Evolutionary conservation across 2,797 vertebrate species (phyloP), one percentile per base, ranked within the genome.

Genomic region (Catamblyrhynchus diadema): DNA sequence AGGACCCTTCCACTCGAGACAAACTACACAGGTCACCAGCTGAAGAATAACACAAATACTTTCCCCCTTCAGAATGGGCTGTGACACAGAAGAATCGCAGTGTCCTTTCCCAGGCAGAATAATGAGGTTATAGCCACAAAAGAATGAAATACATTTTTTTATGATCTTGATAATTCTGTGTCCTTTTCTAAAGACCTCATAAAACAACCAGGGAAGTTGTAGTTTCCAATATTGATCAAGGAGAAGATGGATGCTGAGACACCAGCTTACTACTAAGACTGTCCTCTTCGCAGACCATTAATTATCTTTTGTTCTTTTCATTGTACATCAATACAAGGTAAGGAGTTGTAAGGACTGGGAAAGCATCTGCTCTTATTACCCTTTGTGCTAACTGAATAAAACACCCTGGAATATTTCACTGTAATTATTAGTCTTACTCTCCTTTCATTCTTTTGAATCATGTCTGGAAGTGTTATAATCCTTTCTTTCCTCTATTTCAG

Each of bases 241-340:
- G 74, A 72, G 65, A 82, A 94, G 84, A 96, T 80, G 57, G 54
- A 96, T 94, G 71, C 86, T 80, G 74, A 90, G 74, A 59, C 78
- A 89, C 92, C 33, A 56, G 59, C 83, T 88, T 73, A 64, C 57
- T 62, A 69, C 77, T 79, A 60, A 87, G 54, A 88, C 69, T 45
- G 59, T 86, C 77, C 53, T 82, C 70, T 70, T 81, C 0, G 1
- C 88, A 59, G 62, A 90, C 39, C 54, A 57, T 94, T 97, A 96
- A 95, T 96, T 93, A 94, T 87, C 73, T 90, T 96, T 86, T 89
- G 91, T 97, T 96, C 77, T 64, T 89, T 81, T 93, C 42, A 78
- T 64, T 81, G 77, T 93, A 39, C 70, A 81, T 86, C 94, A 75
- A 93, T 80, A 78, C 4, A 14, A 95, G 44, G 53, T 86, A 70